Evolutionary conservation across 2,113 vertebrate genomes (phyloP), one percentile per base, ranked within the genome.

Genomic region (Python bivittatus): DNA sequence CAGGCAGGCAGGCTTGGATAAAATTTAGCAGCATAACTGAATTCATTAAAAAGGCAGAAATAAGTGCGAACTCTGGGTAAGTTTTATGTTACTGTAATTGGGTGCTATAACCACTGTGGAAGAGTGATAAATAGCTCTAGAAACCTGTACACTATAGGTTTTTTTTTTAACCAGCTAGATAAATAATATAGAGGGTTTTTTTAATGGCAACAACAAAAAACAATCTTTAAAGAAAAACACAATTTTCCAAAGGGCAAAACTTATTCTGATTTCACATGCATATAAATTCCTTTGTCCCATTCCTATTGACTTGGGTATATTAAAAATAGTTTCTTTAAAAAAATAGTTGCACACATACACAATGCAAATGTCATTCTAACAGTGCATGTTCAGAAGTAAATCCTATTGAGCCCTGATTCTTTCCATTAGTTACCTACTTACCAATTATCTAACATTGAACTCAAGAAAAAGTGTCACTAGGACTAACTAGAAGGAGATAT

Each of bases 231-330:
- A 90, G 72, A 58, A 84, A 90, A 56, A 84, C 29, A 56, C 29
- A 29, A 90, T 90, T 84, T 84, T 79, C 89, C 89, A 90, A 84
- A 90, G 89, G 89, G 54, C 72, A 84, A 58, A 57, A 56, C 38
- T 48, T 57, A 42, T 90, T 57, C 89, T 57, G 15, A 56, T 90
- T 58, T 90, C 23, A n/a, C 33, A 6, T 90, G 25, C 89, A 58
- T 84, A 90, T 44, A 84, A 44, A n/a, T 44, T n/a, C 57, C 23
- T 27, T 20, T 84, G 54, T 84, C n/a, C 84, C 38, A 42, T 90
- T 57, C 10, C 15, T 42, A 4, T 84, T 84, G 38, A 10, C 54
- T 48, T 90, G 54, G 33, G 48, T 84, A 25, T 17, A 90, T 84
- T 84, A 52, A 68, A 48, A 89, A 38, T 42, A 44, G 54, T 29